Percentiles rank a stretch among this genome's conserved stretches.
These are phyloP conservation scores for Leptopilina boulardi DNA, from an alignment of 1,140 invertebrate genomes.

Conservation along the genomic window DNA sequence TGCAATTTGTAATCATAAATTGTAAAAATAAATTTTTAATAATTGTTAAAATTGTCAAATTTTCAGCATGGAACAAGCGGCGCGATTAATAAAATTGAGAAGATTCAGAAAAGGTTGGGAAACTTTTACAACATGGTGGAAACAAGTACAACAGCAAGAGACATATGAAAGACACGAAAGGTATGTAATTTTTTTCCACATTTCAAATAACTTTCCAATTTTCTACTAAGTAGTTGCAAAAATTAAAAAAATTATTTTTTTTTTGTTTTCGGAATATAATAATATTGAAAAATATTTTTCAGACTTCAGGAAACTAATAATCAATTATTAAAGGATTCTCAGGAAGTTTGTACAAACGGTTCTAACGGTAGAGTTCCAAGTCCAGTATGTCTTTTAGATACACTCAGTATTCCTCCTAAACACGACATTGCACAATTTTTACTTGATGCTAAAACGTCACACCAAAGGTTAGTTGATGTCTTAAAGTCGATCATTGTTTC, in stretches of 20 bases:
- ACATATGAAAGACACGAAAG: conserved; percentile 22
- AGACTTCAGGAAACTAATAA: conserved; percentile 62
- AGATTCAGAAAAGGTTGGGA: conserved; percentile 79
- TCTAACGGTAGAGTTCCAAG: conserved; percentile 46
- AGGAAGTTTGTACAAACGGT: conserved; percentile 35
- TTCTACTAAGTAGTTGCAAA: neutral
- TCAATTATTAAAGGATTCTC: conserved; percentile 29
- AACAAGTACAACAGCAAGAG: conserved; percentile 72
- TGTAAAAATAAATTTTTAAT: conserved; percentile 10
- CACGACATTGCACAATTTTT: conserved; percentile 59
- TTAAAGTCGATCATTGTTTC: conserved; percentile 1
- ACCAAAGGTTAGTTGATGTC: conserved; percentile 17
- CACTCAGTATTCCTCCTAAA: conserved; percentile 46
- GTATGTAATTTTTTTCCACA: neutral
- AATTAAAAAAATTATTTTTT: neutral
- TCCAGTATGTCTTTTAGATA: conserved; percentile 54
- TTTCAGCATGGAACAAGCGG: conserved; percentile 73
- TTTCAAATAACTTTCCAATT: too few species aligned
- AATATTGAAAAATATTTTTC: neutral
- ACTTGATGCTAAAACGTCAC: conserved; percentile 22
- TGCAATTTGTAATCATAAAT: neutral
- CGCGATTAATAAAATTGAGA: conserved; percentile 75
- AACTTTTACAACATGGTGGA: conserved; percentile 76
- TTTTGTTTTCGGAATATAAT: neutral
- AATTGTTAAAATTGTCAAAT: neutral